Base-by-base conservation (phyloP, 1,140 invertebrate species). In the Hyles vespertilio region DNA sequence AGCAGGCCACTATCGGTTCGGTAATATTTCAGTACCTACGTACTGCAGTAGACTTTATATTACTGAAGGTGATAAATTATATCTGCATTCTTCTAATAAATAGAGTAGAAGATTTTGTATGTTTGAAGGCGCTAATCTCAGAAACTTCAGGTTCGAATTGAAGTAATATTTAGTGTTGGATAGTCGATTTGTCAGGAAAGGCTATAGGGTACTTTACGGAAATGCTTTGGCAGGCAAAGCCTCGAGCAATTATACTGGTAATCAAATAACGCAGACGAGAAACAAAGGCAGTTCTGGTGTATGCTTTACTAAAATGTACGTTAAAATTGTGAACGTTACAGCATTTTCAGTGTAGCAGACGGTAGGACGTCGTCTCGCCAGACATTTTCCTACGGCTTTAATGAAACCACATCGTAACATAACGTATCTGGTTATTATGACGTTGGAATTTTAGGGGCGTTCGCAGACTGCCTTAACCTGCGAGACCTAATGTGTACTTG, bases 341-440 rank as follows among this genome's bases (percentile, higher is more conserved):
- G 47, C n/a, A 48, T 48, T 48, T 48, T 48, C 47, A 12, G 22
- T n/a, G 50, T n/a, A 34, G 48, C 33, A 48, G n/a, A 54, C n/a
- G 59, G 69, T 67, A 57, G 68, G 59, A 49, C 59, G 46, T 56
- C 47, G 58, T 64, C 59, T 58, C 55, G 64, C 69, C 61, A 72
- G 69, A 72, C 69, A 61, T 65, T 67, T 72, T 71, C 65, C 69
- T 71, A 68, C 55, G 69, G 69, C 61, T 72, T 72, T 72, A 72
- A 69, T 69, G 63, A 72, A 72, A 72, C 69, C 63, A 52, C 65
- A 56, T 63, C 60, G 54, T 66, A 72, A 69, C 58, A 50, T 64
- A 40, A 8, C 36, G 5, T 48, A 65, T 63, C 61, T 33, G 12
- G 63, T 65, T 71, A 61, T 65, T 68, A 65, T 68, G 65, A 58